Percentiles rank a stretch among this genome's conserved stretches.
phyloP scores from a whole-genome alignment of 1,140 invertebrate species.

The Phocides pigmalion region DNA sequence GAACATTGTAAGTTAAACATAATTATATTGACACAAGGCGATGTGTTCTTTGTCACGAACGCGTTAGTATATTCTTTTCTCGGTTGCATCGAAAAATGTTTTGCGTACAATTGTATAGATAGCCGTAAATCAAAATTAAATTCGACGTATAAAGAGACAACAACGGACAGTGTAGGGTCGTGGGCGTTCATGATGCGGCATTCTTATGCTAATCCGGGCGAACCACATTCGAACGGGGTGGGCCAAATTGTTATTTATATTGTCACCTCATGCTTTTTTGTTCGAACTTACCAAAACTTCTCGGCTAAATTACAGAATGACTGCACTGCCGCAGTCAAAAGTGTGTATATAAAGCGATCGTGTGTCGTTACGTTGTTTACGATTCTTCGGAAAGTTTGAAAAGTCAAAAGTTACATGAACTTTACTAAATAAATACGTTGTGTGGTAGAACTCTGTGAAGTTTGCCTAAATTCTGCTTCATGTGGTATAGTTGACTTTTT shows the following conservation, averaged over 20 bases:
- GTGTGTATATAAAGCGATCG: slow-evolving; percentile 2
- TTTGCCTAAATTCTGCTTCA: too few relatives aligned
- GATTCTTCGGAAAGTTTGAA: slow-evolving; percentile 2
- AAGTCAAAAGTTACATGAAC: background rate
- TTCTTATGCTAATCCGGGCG: slow-evolving; percentile 82
- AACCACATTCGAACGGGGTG: slow-evolving; percentile 79
- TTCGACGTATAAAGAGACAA: slow-evolving; percentile 80
- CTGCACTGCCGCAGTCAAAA: slow-evolving; percentile 42
- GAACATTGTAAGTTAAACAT: background rate
- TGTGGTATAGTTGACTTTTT: too few relatives aligned
- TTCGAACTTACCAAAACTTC: slow-evolving; percentile 62
- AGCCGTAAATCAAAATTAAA: slow-evolving; percentile 82
- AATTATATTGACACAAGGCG: background rate
- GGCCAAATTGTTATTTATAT: slow-evolving; percentile 84
- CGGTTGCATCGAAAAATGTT: slow-evolving; percentile 57
- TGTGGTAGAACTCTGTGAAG: too few relatives aligned
- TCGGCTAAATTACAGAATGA: slow-evolving; percentile 64
- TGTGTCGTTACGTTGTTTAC: slow-evolving; percentile 24
- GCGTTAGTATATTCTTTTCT: slow-evolving; percentile 37
- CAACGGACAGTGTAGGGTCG: slow-evolving; percentile 61
- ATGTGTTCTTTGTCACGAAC: slow-evolving; percentile 7
- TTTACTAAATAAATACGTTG: background rate
- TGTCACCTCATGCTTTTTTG: slow-evolving; percentile 80
- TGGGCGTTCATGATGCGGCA: slow-evolving; percentile 75
- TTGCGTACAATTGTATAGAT: slow-evolving; percentile 74